Base-by-base conservation (phyloP, 2,113 vertebrate species). In the Asarcornis scutulata region DNA sequence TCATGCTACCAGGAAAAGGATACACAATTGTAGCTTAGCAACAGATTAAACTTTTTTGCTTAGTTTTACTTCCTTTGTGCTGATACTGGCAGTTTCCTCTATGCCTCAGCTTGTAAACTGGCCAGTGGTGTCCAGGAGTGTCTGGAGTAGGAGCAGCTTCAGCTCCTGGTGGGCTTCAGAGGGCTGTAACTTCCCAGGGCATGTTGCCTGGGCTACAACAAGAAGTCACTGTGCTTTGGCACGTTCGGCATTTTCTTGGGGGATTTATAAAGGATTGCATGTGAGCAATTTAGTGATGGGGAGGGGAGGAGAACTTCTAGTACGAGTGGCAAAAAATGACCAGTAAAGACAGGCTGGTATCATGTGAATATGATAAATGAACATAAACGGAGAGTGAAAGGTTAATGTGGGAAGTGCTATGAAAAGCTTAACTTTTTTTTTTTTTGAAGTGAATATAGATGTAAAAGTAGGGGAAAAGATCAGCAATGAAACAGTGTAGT, bases 231-330 rank as follows among this genome's bases (percentile, higher is more conserved):
- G 62, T 26, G 27, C 29, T 55, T 59, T 17, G 22, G 42, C 3
- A 5, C n/a, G 21, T 14, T 5, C 26, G 56, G 13, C 21, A 6
- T 1, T 1, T 67, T 9, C 0, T 9, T 1, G n/a, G 13, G 40
- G 29, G 5, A 20, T 71, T 36, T 0, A 2, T 7, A 7, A 38
- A 48, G 29, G 60, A 7, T 6, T 23, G 7, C 1, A 3, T 8
- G 7, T 27, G 26, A 48, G 6, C 17, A 44, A 11, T 23, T 36
- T 66, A 0, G 0, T 12, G 34, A 4, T 0, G 22, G 6, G 32
- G 17, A 71, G 5, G 14, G 18, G 66, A 58, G 64, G 69, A 16
- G 5, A 71, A 15, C 26, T 56, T 69, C 2, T 16, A 50, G 14
- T 14, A 13, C 0, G 0, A 56, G 46, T 58, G 29, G 12, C 25